Conservation (phyloP, 2,888 invertebrate genomes). For the Acanthosepion lycidas region DNA sequence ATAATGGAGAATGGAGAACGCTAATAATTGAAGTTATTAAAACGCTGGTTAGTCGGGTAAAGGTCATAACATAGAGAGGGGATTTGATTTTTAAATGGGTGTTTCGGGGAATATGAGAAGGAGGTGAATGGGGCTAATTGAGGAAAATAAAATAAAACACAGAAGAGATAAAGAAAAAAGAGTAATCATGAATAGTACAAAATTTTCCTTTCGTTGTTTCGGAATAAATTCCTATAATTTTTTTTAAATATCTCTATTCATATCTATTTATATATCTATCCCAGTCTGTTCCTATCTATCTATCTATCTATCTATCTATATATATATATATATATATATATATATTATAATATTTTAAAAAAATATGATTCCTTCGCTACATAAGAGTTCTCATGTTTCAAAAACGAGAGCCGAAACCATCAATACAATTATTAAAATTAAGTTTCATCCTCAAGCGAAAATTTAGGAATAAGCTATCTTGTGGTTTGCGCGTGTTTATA, state of each 20-base stretch:
- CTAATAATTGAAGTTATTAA: conserved; percentile 33
- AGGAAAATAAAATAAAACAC: neutral
- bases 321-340: too few relatives aligned
- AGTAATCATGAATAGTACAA: neutral
- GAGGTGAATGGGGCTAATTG: neutral
- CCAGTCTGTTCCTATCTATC: neutral
- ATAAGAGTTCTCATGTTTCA: too few relatives aligned
- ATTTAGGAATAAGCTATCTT: too few relatives aligned
- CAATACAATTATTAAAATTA: too few relatives aligned
- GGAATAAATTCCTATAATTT: neutral
- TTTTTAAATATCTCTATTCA: neutral
- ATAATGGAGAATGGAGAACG: conserved; percentile 6
- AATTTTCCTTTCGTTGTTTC: neutral
- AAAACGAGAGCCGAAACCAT: too few relatives aligned
- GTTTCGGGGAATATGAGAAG: too few relatives aligned
- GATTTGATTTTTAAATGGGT: too few relatives aligned
- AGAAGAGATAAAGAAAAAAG: neutral
- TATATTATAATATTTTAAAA: too few relatives aligned
- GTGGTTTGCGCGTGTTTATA: too few relatives aligned
- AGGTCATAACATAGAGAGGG: neutral
- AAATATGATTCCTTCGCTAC: too few relatives aligned
- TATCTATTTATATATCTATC: neutral
- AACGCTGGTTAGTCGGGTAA: neutral
- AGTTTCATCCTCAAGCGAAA: too few relatives aligned
- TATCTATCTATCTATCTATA: neutral